Base-by-base conservation (phyloP, 1,140 invertebrate genomes). In the Lepidurus arcticus region DNA sequence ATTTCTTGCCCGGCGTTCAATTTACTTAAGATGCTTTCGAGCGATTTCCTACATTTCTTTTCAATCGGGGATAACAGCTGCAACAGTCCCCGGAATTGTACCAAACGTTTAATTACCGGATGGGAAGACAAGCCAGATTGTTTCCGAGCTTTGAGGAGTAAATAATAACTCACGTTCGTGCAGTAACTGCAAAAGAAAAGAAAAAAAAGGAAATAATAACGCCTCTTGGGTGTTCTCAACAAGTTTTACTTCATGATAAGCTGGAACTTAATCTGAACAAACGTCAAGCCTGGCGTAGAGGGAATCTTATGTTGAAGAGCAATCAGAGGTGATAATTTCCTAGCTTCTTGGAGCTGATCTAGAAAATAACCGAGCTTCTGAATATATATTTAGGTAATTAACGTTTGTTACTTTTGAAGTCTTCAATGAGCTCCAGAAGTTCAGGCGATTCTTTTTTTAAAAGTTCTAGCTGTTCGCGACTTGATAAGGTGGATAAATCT, bases 361-460 rank as follows among this genome's bases (percentile, higher is more conserved):
- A n/a, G 6, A 65, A 65, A 65, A 13, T 7, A 16, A 65, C 21
- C 16, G 13, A 65, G 53, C 16, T 21, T n/a, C 0, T 65, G 21
- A 65, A 7, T 16, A 47, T 65, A n/a, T 21, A 16, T 3, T 65
- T 65, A 13, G 21, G 7, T 1, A 7, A 73, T 76, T 74, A 80
- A 42, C 80, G 77, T 3, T 82, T 83, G 84, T 89, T 91, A 86
- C 88, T 87, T 89, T 92, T 90, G 83, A 91, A 94, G 85, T 95
- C 93, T 76, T 91, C 86, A 42, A 94, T 86, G 10, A 96, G 84
- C 1, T 89, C 89, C 73, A 90, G 81, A 82, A 95, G 91, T 85
- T 96, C 94, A 42, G 94, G 94, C 73, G 92, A 94, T 85, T 96
- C 92, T 83, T 93, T 92, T 82, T 92, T 87, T 73, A 96, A 83